Evolutionary conservation across 2,888 invertebrate genomes (phyloP).

Genomic region (Volucella inanis): DNA sequence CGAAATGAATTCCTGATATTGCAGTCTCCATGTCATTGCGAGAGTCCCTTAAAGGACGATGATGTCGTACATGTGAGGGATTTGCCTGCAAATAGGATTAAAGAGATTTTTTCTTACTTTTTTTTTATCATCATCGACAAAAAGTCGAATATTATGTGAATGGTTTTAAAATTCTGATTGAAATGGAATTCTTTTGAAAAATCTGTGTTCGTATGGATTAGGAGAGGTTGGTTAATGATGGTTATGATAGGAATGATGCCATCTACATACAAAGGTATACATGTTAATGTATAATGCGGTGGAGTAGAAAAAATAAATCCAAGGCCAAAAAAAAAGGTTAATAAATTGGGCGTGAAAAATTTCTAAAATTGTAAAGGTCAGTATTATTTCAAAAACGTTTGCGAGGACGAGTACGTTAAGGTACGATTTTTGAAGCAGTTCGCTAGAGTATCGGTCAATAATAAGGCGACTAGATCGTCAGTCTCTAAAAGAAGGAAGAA

Average conservation of each 20-base stretch:
- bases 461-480: too few relatives aligned
- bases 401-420: too few relatives aligned
- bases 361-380: too few relatives aligned
- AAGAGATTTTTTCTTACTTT: constrained; percentile 24
- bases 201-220: constrained; percentile 20
- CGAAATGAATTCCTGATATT: constrained; percentile 84
- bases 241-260: constrained; percentile 13
- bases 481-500: too few relatives aligned
- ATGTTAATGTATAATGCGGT: too few relatives aligned
- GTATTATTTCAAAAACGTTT: too few relatives aligned
- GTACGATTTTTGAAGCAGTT: too few relatives aligned
- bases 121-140: neutral
- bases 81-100: constrained; percentile 78
- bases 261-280: constrained; percentile 8
- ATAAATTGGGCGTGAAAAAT: too few relatives aligned
- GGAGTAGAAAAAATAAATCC: too few relatives aligned
- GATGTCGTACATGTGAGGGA: constrained; percentile 81
- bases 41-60: constrained; percentile 79
- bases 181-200: constrained; percentile 8
- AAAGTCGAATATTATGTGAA: neutral
- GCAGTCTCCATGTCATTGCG: constrained; percentile 83
- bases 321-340: too few relatives aligned
- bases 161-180: constrained; percentile 18
- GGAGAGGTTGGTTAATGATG: constrained; percentile 3
- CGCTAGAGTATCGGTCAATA: too few relatives aligned